Percentiles rank a stretch among this genome's conserved stretches.
Evolutionary conservation across 2,888 invertebrate species (phyloP).

Genomic region (Microplitis deprimator): DNA sequence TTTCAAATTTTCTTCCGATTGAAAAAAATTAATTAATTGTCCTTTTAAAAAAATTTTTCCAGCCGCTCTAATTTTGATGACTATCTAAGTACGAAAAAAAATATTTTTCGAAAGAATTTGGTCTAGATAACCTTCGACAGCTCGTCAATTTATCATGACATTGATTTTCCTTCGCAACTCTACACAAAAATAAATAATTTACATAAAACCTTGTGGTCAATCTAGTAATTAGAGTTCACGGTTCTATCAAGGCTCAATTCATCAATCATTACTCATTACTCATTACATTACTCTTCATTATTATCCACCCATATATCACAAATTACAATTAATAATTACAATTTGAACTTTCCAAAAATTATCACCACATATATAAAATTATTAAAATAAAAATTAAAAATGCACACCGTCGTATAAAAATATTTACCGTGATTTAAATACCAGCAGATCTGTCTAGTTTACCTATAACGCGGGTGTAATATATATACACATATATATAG

Average conservation of each 20-base stretch:
- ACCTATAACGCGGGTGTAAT: too few relatives aligned
- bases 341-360: too few relatives aligned
- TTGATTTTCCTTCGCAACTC: conserved; percentile 1
- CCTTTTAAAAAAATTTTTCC: too few relatives aligned
- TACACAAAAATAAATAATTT: not conserved
- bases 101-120: not conserved
- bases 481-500: not conserved
- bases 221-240: conserved; percentile 3
- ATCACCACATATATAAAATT: too few relatives aligned
- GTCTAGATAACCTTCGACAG: conserved; percentile 19
- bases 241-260: not conserved
- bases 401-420: too few relatives aligned
- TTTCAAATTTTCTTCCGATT: too few relatives aligned
- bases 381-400: too few relatives aligned
- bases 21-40: too few relatives aligned
- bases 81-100: not conserved
- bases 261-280: not conserved
- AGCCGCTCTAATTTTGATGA: not conserved
- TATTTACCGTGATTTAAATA: too few relatives aligned
- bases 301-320: too few relatives aligned
- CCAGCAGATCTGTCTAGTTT: too few relatives aligned
- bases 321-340: too few relatives aligned
- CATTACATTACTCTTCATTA: not conserved
- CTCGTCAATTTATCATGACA: conserved; percentile 8
- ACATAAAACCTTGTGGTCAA: conserved; percentile 1